Evolutionary conservation across 2,797 vertebrate genomes (phyloP).

Genomic region (Melanotaenia boesemani): DNA sequence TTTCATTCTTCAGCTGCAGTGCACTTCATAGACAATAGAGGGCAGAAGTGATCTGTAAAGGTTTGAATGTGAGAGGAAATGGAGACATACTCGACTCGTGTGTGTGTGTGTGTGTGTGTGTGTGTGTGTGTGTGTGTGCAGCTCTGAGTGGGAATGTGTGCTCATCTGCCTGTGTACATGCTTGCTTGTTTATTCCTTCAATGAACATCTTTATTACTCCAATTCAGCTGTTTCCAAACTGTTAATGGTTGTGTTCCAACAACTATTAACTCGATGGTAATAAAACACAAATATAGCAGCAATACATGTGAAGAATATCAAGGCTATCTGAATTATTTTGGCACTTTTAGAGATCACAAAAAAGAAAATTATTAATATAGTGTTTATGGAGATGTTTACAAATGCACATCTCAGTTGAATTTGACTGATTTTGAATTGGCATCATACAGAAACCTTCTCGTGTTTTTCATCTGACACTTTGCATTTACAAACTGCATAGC

Average conservation of each 20-base stretch:
- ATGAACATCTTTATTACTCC: conserved; percentile 29
- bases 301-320: conserved; percentile 2
- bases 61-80: conserved; percentile 17
- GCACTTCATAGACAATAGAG: conserved; percentile 84
- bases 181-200: conserved; percentile 38
- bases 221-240: conserved; percentile 37
- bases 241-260: conserved; percentile 32
- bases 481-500: not conserved
- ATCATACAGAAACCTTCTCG: not conserved
- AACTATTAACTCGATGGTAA: conserved; percentile 23
- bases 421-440: conserved; percentile 2
- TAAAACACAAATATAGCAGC: not conserved
- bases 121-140: conserved; percentile 31
- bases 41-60: conserved; percentile 88
- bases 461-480: not conserved
- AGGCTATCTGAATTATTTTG: conserved; percentile 7
- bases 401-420: not conserved
- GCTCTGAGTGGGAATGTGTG: conserved; percentile 17
- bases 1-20: conserved; percentile 53
- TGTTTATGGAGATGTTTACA: not conserved
- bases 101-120: too few relatives aligned
- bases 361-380: not conserved
- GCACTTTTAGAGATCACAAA: not conserved
- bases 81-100: conserved; percentile 19
- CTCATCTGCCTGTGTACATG: conserved; percentile 22